Percentiles rank a stretch among this genome's conserved stretches.
These are phyloP conservation scores for Gymnopithys bicolor DNA, from an alignment of 2,797 vertebrate genomes.

Conservation along the genomic window DNA sequence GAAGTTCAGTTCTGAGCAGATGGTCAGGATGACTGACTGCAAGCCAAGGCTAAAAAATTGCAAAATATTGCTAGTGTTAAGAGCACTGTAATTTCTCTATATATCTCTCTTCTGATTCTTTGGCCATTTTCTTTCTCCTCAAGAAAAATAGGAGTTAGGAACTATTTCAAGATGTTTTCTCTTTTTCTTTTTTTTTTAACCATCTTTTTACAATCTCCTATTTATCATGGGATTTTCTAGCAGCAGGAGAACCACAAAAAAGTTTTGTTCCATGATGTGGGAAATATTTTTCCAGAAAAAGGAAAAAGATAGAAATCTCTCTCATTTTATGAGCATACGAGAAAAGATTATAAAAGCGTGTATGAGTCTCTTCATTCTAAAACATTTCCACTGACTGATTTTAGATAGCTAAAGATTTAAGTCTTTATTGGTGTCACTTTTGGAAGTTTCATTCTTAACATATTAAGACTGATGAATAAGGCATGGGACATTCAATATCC, in stretches of 20 bases:
- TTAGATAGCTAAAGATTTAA: not conserved
- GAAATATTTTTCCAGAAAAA: not conserved
- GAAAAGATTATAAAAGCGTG: not conserved
- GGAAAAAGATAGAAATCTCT: not conserved
- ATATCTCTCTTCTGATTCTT: not conserved
- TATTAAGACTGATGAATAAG: constrained; percentile 35
- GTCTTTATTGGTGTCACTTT: not conserved
- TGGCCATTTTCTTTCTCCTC: not conserved
- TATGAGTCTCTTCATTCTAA: not conserved
- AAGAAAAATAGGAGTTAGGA: not conserved
- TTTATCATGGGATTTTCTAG: not conserved
- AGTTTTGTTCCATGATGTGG: not conserved
- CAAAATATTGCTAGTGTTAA: constrained; percentile 42
- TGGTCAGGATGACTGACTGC: constrained; percentile 55
- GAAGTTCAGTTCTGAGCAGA: constrained; percentile 60
- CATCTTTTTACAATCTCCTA: not conserved
- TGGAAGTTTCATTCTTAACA: constrained; percentile 1
- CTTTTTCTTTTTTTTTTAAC: too few species aligned
- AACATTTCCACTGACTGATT: not conserved
- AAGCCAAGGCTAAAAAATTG: constrained; percentile 34
- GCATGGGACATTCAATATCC: constrained; percentile 16
- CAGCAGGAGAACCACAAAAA: not conserved
- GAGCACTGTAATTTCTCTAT: constrained; percentile 20
- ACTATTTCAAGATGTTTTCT: not conserved
- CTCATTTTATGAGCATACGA: not conserved